Base-by-base conservation (phyloP, 2,113 vertebrate species). In the Lagopus leucura region DNA sequence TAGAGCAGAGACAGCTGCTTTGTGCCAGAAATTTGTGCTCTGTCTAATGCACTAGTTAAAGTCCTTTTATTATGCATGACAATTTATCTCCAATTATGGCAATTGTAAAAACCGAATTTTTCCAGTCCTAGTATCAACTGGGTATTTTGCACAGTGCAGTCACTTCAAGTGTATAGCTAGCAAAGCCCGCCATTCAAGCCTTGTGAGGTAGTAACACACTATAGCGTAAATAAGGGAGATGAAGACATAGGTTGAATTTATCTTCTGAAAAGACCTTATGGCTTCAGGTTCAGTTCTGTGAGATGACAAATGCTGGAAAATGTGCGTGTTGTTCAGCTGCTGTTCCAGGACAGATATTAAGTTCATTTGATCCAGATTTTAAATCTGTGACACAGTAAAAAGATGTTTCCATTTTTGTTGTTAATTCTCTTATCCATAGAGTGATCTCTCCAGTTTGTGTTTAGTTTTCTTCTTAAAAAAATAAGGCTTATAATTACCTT, bases 361-460 rank as follows among this genome's bases (percentile, higher is more conserved):
- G 22, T 73, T 67, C 6, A 22, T 63, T 57, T 73, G 60, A 73
- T 69, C 24, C 13, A 43, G 65, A 54, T 64, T 73, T 82, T 11
- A 36, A 34, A 5, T 47, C 30, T 61, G 13, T 67, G 42, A 64
- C 15, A 13, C 52, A 66, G 20, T 61, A 54, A 57, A 57, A 74
- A 34, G 3, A 9, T 36, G 17, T 2, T 24, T 32, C 17, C 11
- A 27, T 40, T 64, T 63, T 27, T 40, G 16, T 63, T 48, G 21
- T 6, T 32, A 42, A 21, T 54, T 47, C 38, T 3, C 3, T 70
- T 60, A 6, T 45, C 20, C 28, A 13, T 79, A 42, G 34, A 58
- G 3, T n/a, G 28, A 67, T 72, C 8, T 70, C 2, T 70, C 11
- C 65, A 13, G 0, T 0, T 87, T 45, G 15, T 8, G 8, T 58